Evolutionary conservation across 2,888 invertebrate species (phyloP).

Genomic region (Drosophila monieri): DNA sequence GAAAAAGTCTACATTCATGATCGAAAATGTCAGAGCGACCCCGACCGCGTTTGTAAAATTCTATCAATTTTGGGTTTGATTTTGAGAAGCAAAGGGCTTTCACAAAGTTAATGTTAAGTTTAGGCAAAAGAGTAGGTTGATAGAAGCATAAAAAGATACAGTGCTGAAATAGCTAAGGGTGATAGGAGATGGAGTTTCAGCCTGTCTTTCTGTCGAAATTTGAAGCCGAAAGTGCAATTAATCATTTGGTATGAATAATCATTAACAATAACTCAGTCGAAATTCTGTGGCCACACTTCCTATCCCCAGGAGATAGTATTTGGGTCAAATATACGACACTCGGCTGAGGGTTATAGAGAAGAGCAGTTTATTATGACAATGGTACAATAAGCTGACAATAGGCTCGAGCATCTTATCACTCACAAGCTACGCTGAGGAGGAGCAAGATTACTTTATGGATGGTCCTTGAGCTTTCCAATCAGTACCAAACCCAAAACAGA

Average conservation of each 20-base stretch:
- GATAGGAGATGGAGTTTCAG: background rate
- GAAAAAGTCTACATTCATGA: slow-evolving; percentile 46
- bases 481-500: slow-evolving; percentile 8
- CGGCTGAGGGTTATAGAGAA: too few species aligned
- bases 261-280: slow-evolving; percentile 16
- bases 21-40: slow-evolving; percentile 78
- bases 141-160: background rate
- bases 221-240: slow-evolving; percentile 54
- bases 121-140: too few species aligned
- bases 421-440: too few species aligned
- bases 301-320: too few species aligned
- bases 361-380: too few species aligned
- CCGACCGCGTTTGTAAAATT: slow-evolving; percentile 73
- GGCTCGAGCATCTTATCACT: too few species aligned
- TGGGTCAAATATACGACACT: too few species aligned
- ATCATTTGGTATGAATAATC: slow-evolving; percentile 61
- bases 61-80: slow-evolving; percentile 34
- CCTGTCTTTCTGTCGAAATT: slow-evolving; percentile 16
- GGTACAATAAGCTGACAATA: too few species aligned
- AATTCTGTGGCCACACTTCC: too few species aligned
- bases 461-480: too few species aligned
- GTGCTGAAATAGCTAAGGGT: background rate
- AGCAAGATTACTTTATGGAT: too few species aligned
- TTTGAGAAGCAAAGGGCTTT: background rate
- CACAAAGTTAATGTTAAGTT: background rate